Conservation (phyloP, 1,140 invertebrate species). For the Caenorhabditis latens region DNA sequence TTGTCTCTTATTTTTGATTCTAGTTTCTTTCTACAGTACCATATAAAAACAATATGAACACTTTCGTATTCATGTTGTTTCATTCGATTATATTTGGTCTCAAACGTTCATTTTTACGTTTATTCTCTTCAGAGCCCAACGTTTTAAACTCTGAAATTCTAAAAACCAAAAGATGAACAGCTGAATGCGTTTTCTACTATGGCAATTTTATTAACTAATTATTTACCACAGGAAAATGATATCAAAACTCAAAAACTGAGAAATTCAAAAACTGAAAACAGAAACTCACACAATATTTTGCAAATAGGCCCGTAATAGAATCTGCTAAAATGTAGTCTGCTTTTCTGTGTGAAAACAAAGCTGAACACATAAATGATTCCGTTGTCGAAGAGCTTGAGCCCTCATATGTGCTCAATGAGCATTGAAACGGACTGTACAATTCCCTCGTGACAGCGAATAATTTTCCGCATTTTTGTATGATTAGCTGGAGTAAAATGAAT, state of each 20-base stretch:
- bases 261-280: constrained; percentile 8
- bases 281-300: constrained; percentile 9
- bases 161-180: constrained; percentile 17
- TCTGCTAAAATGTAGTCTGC: constrained; percentile 38
- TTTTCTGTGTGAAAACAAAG: constrained; percentile 25
- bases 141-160: not conserved
- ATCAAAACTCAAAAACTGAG: not conserved
- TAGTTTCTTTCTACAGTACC: constrained; percentile 10
- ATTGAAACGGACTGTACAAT: constrained; percentile 26
- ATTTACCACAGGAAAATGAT: not conserved
- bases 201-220: not conserved
- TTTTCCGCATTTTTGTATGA: constrained; percentile 5
- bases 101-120: not conserved
- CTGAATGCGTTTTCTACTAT: not conserved
- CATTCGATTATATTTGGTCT: not conserved
- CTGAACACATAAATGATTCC: constrained; percentile 39
- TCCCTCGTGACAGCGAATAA: constrained; percentile 32
- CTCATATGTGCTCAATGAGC: constrained; percentile 20
- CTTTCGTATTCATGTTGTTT: not conserved
- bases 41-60: not conserved
- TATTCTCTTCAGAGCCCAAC: no score
- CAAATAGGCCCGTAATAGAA: not conserved
- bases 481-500: constrained; percentile 14
- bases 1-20: constrained; percentile 20
- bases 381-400: not conserved